Base-by-base conservation (phyloP, 2,113 vertebrate genomes). In the Aythya baeri region DNA sequence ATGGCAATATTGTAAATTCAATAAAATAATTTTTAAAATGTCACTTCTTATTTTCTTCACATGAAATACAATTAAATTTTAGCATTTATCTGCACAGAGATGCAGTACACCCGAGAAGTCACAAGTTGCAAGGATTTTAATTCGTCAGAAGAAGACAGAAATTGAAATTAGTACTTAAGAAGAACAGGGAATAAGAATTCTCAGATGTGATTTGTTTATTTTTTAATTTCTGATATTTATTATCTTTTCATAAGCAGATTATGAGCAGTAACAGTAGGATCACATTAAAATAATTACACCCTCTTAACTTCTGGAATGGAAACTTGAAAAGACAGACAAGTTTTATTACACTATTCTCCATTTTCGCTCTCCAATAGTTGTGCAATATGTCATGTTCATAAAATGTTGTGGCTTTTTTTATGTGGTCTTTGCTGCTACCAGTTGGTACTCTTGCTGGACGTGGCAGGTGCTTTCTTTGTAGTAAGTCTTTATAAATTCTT, bases 1-100 rank as follows among this genome's bases (percentile, higher is more conserved):
- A 27, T 67, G 22, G 4, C 38, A 85, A 7, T 74, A 82, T 55
- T 68, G 34, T 65, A 92, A 65, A 89, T 67, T 32, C 7, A n/a
- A 15, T 70, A 79, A 90, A 90, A 85, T 61, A 78, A 77, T 77
- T 90, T 88, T 71, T 11, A 88, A 94, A 90, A 58, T 52, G 31
- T 74, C 11, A 17, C 15, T 85, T 71, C 27, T 54, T 91, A 27
- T 54, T 88, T 92, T 54, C 15, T 58, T 54, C 57, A 68, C 11
- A 43, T 59, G 14, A 72, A 82, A 71, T 25, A 34, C 21, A 61
- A 7, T 55, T n/a, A 31, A 82, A 12, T 49, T 14, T 55, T n/a
- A 54, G 14, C 15, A 59, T 63, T 86, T 94, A 36, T 75, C 21
- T 74, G 10, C 22, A 34, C 7, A 88, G 36, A 54, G 5, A 17